Evolutionary conservation across 2,888 invertebrate species (phyloP).

Genomic region (Troglohyphantes excavatus): DNA sequence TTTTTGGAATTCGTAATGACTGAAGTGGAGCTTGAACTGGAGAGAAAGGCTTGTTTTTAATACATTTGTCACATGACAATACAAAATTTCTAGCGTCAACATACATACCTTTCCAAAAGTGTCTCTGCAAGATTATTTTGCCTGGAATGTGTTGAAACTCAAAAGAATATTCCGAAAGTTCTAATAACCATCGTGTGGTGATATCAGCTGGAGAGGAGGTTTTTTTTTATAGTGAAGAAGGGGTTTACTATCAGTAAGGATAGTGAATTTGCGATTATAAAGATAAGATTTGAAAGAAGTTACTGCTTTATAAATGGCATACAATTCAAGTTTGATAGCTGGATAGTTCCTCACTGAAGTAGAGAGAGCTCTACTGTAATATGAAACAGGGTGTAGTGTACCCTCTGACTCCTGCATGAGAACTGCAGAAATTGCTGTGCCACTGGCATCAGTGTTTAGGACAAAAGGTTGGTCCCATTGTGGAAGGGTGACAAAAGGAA

Average conservation of each 20-base stretch:
- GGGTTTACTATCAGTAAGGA: no score
- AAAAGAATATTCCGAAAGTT: background rate
- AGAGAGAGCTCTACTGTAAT: background rate
- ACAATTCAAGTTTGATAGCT: background rate
- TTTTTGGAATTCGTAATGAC: background rate
- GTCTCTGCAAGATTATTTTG: background rate
- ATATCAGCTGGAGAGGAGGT: constrained; percentile 8
- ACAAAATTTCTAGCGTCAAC: background rate
- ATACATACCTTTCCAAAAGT: background rate
- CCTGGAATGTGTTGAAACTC: background rate
- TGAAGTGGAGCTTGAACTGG: no score
- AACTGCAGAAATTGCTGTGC: background rate
- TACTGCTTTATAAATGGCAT: background rate
- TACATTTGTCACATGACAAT: background rate
- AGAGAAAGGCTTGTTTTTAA: no score
- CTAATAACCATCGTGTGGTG: background rate
- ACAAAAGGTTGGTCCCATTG: constrained; percentile 8
- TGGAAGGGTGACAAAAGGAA: constrained; percentile 16
- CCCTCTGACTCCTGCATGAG: constrained; percentile 6
- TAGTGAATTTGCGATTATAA: no score
- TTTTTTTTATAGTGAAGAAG: no score
- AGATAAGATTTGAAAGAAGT: background rate
- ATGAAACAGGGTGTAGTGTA: background rate
- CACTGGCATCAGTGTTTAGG: background rate
- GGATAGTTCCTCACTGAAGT: background rate